A percentile compares a stretch with the other conserved stretches of the same genome.
Evolutionary conservation across 2,797 vertebrate genomes (phyloP).

Genomic region (Neoniphon sammara): DNA sequence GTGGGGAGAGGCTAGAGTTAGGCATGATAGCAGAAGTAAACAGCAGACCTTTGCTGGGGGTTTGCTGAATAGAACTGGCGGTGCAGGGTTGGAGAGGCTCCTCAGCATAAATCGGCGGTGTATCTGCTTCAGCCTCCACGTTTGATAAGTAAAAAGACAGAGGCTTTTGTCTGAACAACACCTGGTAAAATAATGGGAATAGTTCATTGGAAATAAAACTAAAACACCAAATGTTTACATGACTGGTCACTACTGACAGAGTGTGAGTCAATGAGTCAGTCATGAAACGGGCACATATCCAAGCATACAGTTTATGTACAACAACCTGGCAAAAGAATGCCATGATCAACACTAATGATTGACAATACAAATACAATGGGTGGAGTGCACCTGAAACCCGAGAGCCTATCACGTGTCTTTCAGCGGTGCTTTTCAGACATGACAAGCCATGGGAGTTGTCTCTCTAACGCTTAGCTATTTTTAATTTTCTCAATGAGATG

Average conservation of each 20-base stretch:
- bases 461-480: constrained; percentile 9
- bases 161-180: constrained; percentile 81
- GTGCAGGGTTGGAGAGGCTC: constrained; percentile 6
- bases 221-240: background rate
- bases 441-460: background rate
- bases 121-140: constrained; percentile 30
- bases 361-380: background rate
- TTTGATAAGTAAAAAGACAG: constrained; percentile 78
- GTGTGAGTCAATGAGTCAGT: background rate
- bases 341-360: too few relatives aligned
- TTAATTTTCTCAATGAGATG: constrained; percentile 26
- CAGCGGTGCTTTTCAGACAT: constrained; percentile 3
- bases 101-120: background rate
- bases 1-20: background rate
- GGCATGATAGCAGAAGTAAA: background rate
- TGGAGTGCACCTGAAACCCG: constrained; percentile 15
- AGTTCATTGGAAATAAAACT: background rate
- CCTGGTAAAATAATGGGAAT: constrained; percentile 74
- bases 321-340: background rate
- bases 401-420: background rate
- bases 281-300: too few relatives aligned
- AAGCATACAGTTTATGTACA: too few relatives aligned
- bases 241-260: constrained; percentile 18
- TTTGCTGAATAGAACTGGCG: background rate
- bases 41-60: constrained; percentile 51